Conservation (phyloP, 2,113 vertebrate species). For the Thamnaconus septentrionalis region DNA sequence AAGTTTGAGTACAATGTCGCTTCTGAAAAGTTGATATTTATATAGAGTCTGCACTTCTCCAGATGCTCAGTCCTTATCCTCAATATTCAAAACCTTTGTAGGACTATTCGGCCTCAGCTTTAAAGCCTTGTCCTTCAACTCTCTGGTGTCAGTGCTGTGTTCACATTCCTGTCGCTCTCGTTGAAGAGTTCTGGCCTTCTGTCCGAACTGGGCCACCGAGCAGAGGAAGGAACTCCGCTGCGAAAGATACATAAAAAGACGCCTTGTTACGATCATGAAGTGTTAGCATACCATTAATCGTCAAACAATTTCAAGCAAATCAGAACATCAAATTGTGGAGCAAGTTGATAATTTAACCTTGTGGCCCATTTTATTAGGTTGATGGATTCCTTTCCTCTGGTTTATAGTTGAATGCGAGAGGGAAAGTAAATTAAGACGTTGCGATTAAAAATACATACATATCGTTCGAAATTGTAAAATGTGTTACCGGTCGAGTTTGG, state of each 20-base stretch:
- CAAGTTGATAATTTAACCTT: not conserved
- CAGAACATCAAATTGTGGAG: not conserved
- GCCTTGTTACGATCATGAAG: constrained; percentile 4
- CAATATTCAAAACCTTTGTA: not conserved
- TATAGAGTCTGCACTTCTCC: constrained; percentile 1
- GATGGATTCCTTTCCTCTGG: not conserved
- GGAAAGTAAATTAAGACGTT: too few relatives aligned
- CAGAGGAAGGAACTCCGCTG: not conserved
- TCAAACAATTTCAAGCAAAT: too few relatives aligned
- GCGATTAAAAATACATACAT: too few relatives aligned
- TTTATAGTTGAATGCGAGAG: not conserved
- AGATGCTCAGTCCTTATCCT: not conserved
- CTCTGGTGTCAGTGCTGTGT: too few relatives aligned
- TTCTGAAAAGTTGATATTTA: not conserved
- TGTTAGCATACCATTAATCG: not conserved
- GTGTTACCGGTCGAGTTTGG: too few relatives aligned
- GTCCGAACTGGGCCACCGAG: not conserved
- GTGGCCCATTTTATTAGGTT: not conserved
- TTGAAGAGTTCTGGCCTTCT: too few relatives aligned
- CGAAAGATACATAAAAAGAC: constrained; percentile 20
- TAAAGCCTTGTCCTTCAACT: not conserved
- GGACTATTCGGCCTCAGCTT: not conserved
- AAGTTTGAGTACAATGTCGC: not conserved
- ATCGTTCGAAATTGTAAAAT: too few relatives aligned
- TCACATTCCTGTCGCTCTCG: too few relatives aligned